Percentiles rank a stretch among this genome's conserved stretches.
Evolutionary conservation across 2,888 invertebrate species (phyloP).

Genomic region (Synanthedon andrenaeformis): DNA sequence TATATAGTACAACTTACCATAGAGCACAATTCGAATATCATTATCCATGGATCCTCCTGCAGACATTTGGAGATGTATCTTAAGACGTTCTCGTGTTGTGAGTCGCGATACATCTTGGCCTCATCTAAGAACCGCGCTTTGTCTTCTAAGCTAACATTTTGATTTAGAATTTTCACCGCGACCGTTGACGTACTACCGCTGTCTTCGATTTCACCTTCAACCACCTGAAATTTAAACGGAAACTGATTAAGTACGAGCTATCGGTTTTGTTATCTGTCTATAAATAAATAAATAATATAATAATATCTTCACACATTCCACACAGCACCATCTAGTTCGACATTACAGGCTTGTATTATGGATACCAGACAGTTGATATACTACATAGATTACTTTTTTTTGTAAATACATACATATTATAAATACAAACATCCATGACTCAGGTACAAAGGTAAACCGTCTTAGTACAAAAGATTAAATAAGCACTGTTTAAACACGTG

Average conservation of each 20-base stretch:
- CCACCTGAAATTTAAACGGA: conserved; percentile 64
- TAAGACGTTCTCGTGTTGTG: conserved; percentile 79
- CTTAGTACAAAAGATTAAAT: too few species aligned
- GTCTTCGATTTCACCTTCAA: conserved; percentile 79
- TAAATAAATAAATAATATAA: too few species aligned
- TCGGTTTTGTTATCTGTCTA: too few species aligned
- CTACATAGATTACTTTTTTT: too few species aligned
- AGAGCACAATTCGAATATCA: conserved; percentile 81
- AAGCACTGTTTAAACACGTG: too few species aligned
- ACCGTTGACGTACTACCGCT: conserved; percentile 57
- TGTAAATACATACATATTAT: too few species aligned
- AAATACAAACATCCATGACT: too few species aligned
- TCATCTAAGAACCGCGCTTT: conserved; percentile 85
- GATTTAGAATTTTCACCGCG: conserved; percentile 85
- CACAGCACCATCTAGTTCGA: too few species aligned
- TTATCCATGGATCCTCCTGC: conserved; percentile 81
- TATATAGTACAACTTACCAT: conserved; percentile 47
- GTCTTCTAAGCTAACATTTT: conserved; percentile 80
- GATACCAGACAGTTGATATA: too few species aligned
- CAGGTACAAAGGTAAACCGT: too few species aligned
- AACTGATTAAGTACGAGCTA: not conserved
- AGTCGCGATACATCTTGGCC: conserved; percentile 77
- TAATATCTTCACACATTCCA: too few species aligned
- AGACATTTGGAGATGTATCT: conserved; percentile 80
- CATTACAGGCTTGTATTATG: too few species aligned